These are phyloP conservation scores for Pangasius djambal DNA, from an alignment of 2,797 vertebrate genomes.

Conservation along the genomic window DNA sequence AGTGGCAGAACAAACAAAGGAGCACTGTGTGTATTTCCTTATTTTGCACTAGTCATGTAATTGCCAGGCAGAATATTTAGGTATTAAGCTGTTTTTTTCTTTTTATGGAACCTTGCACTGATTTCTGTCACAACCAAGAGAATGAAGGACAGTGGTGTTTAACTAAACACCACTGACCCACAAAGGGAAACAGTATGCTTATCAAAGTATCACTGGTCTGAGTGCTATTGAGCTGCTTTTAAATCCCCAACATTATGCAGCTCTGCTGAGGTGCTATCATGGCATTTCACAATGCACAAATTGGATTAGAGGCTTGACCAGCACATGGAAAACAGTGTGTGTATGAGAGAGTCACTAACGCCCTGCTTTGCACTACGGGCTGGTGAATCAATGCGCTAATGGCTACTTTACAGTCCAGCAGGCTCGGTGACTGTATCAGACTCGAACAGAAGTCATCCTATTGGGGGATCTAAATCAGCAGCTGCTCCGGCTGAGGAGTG, in stretches of 20 bases:
- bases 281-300: conserved; percentile 45
- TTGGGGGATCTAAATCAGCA: conserved; percentile 71
- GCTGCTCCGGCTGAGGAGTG: conserved; percentile 66
- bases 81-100: neutral
- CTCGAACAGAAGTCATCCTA: conserved; percentile 67
- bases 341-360: conserved; percentile 23
- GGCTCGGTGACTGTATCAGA: conserved; percentile 64
- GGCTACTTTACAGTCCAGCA: conserved; percentile 65
- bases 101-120: neutral
- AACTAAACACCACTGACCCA: neutral
- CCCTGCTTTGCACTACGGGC: conserved; percentile 43
- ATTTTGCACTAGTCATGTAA: conserved; percentile 20
- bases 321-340: conserved; percentile 4
- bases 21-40: conserved; percentile 28
- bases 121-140: neutral
- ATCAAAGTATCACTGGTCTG: neutral
- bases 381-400: conserved; percentile 62
- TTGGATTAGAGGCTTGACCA: conserved; percentile 51
- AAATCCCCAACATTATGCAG: conserved; percentile 38
- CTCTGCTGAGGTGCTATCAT: conserved; percentile 9
- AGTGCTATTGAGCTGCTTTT: conserved; percentile 39
- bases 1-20: conserved; percentile 17
- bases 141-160: neutral
- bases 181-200: neutral
- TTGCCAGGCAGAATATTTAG: neutral